Conservation (phyloP, 2,113 vertebrate species). For the Gorsachius goisagi region DNA sequence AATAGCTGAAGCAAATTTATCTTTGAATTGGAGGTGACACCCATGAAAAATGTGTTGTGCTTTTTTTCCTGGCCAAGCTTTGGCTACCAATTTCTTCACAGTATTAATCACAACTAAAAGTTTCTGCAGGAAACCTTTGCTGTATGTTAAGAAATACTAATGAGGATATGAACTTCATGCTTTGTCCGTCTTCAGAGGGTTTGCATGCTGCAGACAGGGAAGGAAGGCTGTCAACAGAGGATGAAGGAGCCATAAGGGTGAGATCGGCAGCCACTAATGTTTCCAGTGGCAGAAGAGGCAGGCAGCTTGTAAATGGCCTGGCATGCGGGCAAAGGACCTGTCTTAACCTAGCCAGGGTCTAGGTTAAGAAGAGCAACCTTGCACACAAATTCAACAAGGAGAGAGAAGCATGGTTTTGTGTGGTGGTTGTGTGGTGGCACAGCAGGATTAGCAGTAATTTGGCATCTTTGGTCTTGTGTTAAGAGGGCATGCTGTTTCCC, state of each 20-base stretch:
- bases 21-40: slow-evolving; percentile 19
- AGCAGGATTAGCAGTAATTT: neutral
- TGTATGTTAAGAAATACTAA: slow-evolving; percentile 17
- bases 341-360: neutral
- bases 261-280: neutral
- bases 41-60: neutral
- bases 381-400: accelerated
- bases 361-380: neutral
- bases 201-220: neutral
- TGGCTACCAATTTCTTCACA: neutral
- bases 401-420: neutral
- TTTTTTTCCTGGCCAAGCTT: neutral
- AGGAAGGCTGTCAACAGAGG: neutral
- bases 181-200: neutral
- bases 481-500: neutral
- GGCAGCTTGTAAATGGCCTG: neutral
- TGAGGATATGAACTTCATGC: neutral
- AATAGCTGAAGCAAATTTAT: neutral
- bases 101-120: slow-evolving; percentile 7
- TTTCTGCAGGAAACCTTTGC: neutral
- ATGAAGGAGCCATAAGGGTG: neutral
- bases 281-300: neutral
- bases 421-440: neutral
- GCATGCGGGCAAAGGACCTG: neutral
- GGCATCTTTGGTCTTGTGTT: neutral